Base-by-base conservation (phyloP, 2,888 invertebrate species). In the Patella ulyssiponensis region DNA sequence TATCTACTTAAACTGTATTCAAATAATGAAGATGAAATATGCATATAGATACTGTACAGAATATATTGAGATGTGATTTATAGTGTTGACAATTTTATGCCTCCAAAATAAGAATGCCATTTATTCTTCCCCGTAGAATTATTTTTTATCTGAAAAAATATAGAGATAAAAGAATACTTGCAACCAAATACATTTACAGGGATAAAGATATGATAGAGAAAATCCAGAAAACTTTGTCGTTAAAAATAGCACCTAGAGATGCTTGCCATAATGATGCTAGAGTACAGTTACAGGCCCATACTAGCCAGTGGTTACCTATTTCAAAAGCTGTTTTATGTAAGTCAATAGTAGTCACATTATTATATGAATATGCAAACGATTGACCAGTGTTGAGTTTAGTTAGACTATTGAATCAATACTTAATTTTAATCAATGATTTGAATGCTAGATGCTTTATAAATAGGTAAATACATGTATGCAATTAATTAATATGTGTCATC, bases 241-340 rank as follows among this genome's bases (percentile, higher is more conserved):
- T 98, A 3, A 95, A 95, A 90, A 83, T 91, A n/a, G 92, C 96
- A 69, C 94, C 95, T 0, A 80, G 91, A 76, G 98, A 98, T 90
- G 91, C 85, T 3, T 94, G 95, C 71, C 94, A 95, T 83, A 95
- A 94, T 5, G 98, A 98, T 91, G 92, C 94, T 0, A 94, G 95
- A 90, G 93, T 95, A 1, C 95, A 96, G 89, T 93, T 98, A 0
- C 95, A 96, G 90, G 94, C 96, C 0, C 93, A 98, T 17, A 95
- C 96, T 91, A 95, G 95, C 64, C 95, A 96, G 87, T 99, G 98
- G 98, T 92, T 98, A 73, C 97, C 98, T 7, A 92, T 99, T 73
- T 95, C 98, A 9, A 92, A 93, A 64, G 94, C 95, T 33, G 95
- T 98, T n/a, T 93, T 98, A 17, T 91, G 93, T 93, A 84, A 87